A percentile compares a stretch with the other conserved stretches of the same genome.
Evolutionary conservation across 1,140 invertebrate genomes (phyloP).

Genomic region (Ostrea edulis): DNA sequence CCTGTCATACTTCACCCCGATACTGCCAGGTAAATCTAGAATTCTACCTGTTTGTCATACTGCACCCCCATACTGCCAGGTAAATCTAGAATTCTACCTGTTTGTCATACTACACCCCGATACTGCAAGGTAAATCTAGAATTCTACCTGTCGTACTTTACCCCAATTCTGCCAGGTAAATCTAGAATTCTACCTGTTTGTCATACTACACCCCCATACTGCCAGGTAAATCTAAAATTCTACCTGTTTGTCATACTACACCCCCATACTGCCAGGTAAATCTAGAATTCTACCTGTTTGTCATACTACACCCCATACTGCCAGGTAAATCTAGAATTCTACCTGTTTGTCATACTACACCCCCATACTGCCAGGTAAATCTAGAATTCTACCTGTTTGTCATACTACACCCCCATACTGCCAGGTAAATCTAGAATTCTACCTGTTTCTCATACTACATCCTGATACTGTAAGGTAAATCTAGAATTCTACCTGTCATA

Average conservation of each 20-base stretch:
- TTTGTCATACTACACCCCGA: no score
- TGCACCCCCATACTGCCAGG: slow-evolving; percentile 90
- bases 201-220: slow-evolving; percentile 90
- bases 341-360: slow-evolving; percentile 85
- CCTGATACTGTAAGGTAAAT: no score
- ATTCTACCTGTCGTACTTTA: slow-evolving; percentile 89
- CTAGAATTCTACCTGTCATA: slow-evolving; percentile 88
- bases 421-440: no score
- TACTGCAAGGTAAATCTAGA: no score
- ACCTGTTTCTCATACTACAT: no score
- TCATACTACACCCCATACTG: slow-evolving; percentile 90
- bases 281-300: slow-evolving; percentile 87
- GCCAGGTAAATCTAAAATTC: slow-evolving; percentile 81
- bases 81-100: slow-evolving; percentile 29
- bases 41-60: slow-evolving; percentile 82
- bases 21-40: slow-evolving; percentile 84
- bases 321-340: slow-evolving; percentile 79
- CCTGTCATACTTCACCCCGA: slow-evolving; percentile 89
- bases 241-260: no score
- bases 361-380: slow-evolving; percentile 87
- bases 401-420: no score
- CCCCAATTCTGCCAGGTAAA: slow-evolving; percentile 87
- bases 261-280: no score
- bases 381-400: no score
- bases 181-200: slow-evolving; percentile 71